A percentile compares a stretch with the other conserved stretches of the same genome.
These are phyloP conservation scores for Hypsibius dujardini DNA, from an alignment of 1,140 invertebrate species.

Conservation along the genomic window DNA sequence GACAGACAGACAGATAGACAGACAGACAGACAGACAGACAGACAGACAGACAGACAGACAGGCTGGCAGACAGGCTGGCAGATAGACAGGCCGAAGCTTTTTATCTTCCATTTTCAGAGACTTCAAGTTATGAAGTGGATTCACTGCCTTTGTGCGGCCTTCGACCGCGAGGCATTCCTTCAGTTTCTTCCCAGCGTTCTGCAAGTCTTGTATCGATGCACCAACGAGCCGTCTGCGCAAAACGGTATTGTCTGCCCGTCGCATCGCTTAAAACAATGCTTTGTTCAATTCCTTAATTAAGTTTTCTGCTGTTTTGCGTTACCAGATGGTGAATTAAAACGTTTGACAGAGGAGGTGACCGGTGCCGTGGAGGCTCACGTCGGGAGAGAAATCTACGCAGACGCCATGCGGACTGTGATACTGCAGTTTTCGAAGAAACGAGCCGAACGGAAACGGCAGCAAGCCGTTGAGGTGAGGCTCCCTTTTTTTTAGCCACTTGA, in stretches of 20 bases:
- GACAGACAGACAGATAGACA: too few species aligned
- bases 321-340: conserved; percentile 30
- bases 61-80: too few species aligned
- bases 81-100: too few species aligned
- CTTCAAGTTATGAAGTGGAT: conserved; percentile 50
- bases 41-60: too few species aligned
- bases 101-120: conserved; percentile 36
- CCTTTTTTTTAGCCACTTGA: background rate
- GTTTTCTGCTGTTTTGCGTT: conserved; percentile 15
- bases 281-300: conserved; percentile 11
- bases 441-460: conserved; percentile 45
- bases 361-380: conserved; percentile 46
- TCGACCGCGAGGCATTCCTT: conserved; percentile 39
- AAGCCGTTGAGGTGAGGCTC: conserved; percentile 33
- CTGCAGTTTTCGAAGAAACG: conserved; percentile 41
- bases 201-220: conserved; percentile 47
- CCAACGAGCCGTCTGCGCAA: conserved; percentile 23
- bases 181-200: conserved; percentile 41
- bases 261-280: background rate
- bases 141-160: conserved; percentile 43
- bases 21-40: too few species aligned
- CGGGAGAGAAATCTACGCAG: conserved; percentile 45
- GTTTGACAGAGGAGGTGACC: conserved; percentile 45
- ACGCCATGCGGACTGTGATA: conserved; percentile 35
- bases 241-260: too few species aligned